These are phyloP conservation scores for Abrostola triplasia DNA, from an alignment of 2,888 invertebrate genomes.

Conservation along the genomic window DNA sequence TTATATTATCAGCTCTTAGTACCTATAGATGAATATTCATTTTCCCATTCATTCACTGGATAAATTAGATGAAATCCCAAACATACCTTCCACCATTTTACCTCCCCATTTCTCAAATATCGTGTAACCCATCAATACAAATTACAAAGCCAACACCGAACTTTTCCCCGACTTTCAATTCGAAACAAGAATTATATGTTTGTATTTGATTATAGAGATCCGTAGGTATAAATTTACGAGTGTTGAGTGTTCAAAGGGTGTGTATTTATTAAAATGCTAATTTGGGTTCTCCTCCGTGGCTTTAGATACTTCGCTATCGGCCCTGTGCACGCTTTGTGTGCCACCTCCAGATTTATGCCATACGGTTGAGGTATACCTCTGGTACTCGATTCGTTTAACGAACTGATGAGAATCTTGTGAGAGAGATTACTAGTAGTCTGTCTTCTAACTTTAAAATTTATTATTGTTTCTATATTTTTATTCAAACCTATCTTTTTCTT, in stretches of 20 bases:
- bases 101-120: constrained; percentile 16
- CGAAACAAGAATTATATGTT: constrained; percentile 84
- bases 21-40: too few species aligned
- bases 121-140: constrained; percentile 34
- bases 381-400: constrained; percentile 59
- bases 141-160: constrained; percentile 48
- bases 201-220: constrained; percentile 88
- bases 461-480: too few species aligned
- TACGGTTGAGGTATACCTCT: constrained; percentile 71
- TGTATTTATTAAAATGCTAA: constrained; percentile 89
- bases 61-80: too few species aligned
- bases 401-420: neutral
- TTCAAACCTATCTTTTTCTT: too few species aligned
- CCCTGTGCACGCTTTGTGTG: constrained; percentile 85
- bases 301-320: constrained; percentile 86
- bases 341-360: constrained; percentile 86
- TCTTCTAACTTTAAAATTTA: too few species aligned
- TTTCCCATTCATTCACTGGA: too few species aligned
- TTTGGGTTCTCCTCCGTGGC: constrained; percentile 81
- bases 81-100: neutral
- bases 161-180: constrained; percentile 68
- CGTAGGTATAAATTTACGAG: constrained; percentile 80
- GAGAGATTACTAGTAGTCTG: neutral
- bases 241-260: constrained; percentile 86
- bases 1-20: too few species aligned